Conservation (phyloP, 2,888 invertebrate species). For the Nephrotoma guestfalica region DNA sequence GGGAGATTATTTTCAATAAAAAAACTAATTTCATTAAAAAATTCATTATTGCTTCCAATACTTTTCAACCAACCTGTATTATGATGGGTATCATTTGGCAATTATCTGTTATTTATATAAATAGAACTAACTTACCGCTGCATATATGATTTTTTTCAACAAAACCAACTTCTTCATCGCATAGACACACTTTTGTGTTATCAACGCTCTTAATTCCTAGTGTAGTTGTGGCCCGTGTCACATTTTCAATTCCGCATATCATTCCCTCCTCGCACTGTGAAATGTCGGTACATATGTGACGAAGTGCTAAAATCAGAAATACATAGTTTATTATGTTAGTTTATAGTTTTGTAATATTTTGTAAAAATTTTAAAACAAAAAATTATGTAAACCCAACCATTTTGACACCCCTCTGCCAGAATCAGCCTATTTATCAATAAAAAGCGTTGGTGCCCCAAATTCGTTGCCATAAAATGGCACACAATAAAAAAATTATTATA, state of each 20-base stretch:
- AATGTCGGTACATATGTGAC: constrained; percentile 42
- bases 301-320: constrained; percentile 20
- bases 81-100: too few species aligned
- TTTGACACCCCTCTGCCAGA: too few species aligned
- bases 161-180: constrained; percentile 45
- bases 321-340: background rate
- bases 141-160: constrained; percentile 43
- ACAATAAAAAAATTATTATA: background rate
- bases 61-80: too few species aligned
- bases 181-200: constrained; percentile 39
- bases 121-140: constrained; percentile 35
- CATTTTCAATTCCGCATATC: constrained; percentile 41
- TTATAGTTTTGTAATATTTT: background rate
- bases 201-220: background rate
- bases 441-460: background rate
- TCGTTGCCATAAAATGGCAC: background rate
- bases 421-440: background rate
- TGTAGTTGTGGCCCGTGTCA: constrained; percentile 32
- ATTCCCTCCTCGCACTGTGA: constrained; percentile 50
- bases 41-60: too few species aligned
- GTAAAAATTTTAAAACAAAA: too few species aligned
- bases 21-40: too few species aligned
- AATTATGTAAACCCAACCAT: too few species aligned
- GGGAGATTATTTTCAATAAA: too few species aligned
- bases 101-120: background rate